Evolutionary conservation across 2,113 vertebrate genomes (phyloP), one percentile per base, ranked within the genome.

Genomic region (Pseudopipra pipra): DNA sequence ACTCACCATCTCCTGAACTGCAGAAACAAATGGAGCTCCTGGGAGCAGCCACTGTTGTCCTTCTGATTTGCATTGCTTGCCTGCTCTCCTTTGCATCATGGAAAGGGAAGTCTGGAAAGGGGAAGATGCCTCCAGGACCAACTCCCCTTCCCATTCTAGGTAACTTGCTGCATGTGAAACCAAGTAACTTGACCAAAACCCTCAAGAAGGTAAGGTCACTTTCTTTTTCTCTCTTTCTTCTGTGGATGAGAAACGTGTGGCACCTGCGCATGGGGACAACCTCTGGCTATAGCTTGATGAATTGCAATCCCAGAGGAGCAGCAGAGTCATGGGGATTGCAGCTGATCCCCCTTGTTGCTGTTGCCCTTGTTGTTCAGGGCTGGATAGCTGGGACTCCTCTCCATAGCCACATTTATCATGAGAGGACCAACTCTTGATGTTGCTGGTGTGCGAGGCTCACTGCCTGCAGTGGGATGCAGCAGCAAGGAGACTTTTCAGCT

Each of bases 81-180:
- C 65, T 97, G 35, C 27, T 96, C 59, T 85, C 88, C 12, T 9
- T 95, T 4, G n/a, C 75, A 59, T 35, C 91, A 49, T 96, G 93
- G 95, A 97, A 37, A 72, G 2, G 4, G 54, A 91, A 20, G 24
- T 30, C 37, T 84, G 89, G 52, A 68, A 96, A 93, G 61, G 82
- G 95, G 39, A 96, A 96, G 70, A 95, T 97, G 62, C 97, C 95
- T 23, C 96, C 95, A 54, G 95, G 97, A 70, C 97, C 93, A 1
- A 47, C 71, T 87, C 93, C 97, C 35, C 76, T 97, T 68, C 95
- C 95, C 41, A 25, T 97, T 56, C 0, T 97, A 78, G 95, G 96
- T 30, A 97, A 95, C 8, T 1, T 97, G 35, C 39, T 97, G 22
- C 93, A 97, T 33, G 76, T 97, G 89, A 83, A 96, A 85, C 61